Evolutionary conservation across 2,113 vertebrate species (phyloP), one percentile per base, ranked within the genome.

Genomic region (Condylura cristata): DNA sequence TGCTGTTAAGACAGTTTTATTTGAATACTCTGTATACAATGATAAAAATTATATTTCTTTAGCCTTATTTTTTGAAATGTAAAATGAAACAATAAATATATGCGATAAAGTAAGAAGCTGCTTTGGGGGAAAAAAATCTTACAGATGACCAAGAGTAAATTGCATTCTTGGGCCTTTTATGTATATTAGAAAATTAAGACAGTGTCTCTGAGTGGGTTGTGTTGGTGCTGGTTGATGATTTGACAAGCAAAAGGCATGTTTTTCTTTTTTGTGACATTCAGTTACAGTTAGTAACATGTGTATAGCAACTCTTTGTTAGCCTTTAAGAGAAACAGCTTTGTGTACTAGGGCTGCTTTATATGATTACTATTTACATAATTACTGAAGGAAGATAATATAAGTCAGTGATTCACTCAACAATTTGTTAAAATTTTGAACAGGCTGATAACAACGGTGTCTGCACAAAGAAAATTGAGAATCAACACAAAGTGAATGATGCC

Each of bases 401-500:
- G 6, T 66, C 2, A 68, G 1, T 68, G 41, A 79, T 17, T 89
- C 6, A 44, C 82, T 71, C 82, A 82, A 85, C 24, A 48, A 61
- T 83, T 95, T 93, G n/a, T 95, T 95, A 89, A 92, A 8, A 53
- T 96, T 96, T 86, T 86, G 44, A 79, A 92, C 80, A 97, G 96
- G 88, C 81, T 68, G 96, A 53, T 96, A 95, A 75, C 84, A 96
- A 66, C 34, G 83, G 16, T 86, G 79, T 80, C 89, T 97, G 94
- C 83, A 94, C 95, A 86, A 98, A 98, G 98, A 98, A 98, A 97
- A 96, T 41, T 88, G 93, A 97, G n/a, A 98, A 79, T 92, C 98
- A 98, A 3, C 98, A 98, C 97, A 98, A 98, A 98, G 90, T 96
- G 90, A 97, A 95, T 96, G 98, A 98, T 95, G 96, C 96, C 30